phyloP scores from a whole-genome alignment of 2,113 vertebrate species.

The Ophiodon elongatus region DNA sequence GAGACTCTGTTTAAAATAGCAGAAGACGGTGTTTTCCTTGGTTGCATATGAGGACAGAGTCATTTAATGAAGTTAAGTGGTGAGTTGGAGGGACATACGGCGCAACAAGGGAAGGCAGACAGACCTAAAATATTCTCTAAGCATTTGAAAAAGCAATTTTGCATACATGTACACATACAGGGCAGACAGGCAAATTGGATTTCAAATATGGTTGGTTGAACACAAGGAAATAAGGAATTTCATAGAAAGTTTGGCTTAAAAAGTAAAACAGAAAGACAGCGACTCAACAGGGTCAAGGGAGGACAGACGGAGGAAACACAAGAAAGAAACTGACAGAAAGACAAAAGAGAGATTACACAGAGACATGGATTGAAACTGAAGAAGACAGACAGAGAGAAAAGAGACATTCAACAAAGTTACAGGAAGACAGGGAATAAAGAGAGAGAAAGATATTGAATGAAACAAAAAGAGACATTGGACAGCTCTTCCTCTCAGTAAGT shows the following conservation, averaged over 20 bases:
- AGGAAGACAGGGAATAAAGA: slow-evolving; percentile 66
- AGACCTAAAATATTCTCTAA: not conserved
- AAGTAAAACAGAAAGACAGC: slow-evolving; percentile 30
- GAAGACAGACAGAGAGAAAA: slow-evolving; percentile 44
- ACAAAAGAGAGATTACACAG: slow-evolving; percentile 68
- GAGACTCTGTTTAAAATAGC: not conserved
- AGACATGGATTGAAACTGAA: slow-evolving; percentile 69
- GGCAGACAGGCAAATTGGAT: not conserved
- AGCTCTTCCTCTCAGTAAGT: slow-evolving; percentile 68
- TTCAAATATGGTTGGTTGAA: not conserved
- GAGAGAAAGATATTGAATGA: slow-evolving; percentile 67
- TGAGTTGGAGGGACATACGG: not conserved
- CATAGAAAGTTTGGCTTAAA: slow-evolving; percentile 27
- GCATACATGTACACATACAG: not conserved
- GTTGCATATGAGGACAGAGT: slow-evolving; percentile 7
- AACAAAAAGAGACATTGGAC: slow-evolving; percentile 70
- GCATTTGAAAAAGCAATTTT: not conserved
- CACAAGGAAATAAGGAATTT: not conserved
- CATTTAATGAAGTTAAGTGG: not conserved
- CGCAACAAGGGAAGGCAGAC: not conserved
- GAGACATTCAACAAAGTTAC: slow-evolving; percentile 70
- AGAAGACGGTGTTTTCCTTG: not conserved
- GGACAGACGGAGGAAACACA: slow-evolving; percentile 60
- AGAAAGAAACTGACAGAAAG: slow-evolving; percentile 62
- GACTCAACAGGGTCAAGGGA: slow-evolving; percentile 50